Evolutionary conservation across 2,888 invertebrate species (phyloP).

Genomic region (Eupithecia centaureata): DNA sequence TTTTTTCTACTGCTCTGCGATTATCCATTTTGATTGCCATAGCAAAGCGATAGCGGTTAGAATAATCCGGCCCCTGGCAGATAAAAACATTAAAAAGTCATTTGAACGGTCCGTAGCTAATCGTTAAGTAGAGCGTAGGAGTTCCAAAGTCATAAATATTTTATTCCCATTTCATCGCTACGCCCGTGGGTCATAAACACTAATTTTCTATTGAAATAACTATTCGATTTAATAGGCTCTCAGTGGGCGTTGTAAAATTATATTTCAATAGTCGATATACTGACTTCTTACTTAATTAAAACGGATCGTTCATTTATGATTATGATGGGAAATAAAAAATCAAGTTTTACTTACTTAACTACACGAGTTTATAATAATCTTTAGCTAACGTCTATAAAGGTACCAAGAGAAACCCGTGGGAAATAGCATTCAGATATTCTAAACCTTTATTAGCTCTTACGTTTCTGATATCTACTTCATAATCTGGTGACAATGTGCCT

Average conservation of each 20-base stretch:
- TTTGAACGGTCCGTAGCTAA: conserved; percentile 63
- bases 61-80: too few relatives aligned
- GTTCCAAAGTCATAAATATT: conserved; percentile 57
- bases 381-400: background rate
- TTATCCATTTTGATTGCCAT: background rate
- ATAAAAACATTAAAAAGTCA: conserved; percentile 65
- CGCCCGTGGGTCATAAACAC: conserved; percentile 46
- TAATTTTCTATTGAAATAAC: conserved; percentile 37
- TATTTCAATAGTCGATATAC: conserved; percentile 25
- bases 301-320: conserved; percentile 14
- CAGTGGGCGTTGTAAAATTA: conserved; percentile 31
- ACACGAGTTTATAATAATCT: background rate
- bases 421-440: background rate
- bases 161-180: conserved; percentile 47
- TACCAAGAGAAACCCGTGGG: background rate
- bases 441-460: background rate
- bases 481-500: background rate
- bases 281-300: conserved; percentile 33
- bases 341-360: background rate
- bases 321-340: conserved; percentile 1
- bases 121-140: conserved; percentile 59
- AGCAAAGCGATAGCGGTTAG: background rate
- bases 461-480: background rate
- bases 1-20: background rate
- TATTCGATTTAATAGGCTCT: conserved; percentile 32